These are phyloP conservation scores for Otolemur garnettii DNA, from an alignment of 2,113 vertebrate genomes.

Conservation along the genomic window DNA sequence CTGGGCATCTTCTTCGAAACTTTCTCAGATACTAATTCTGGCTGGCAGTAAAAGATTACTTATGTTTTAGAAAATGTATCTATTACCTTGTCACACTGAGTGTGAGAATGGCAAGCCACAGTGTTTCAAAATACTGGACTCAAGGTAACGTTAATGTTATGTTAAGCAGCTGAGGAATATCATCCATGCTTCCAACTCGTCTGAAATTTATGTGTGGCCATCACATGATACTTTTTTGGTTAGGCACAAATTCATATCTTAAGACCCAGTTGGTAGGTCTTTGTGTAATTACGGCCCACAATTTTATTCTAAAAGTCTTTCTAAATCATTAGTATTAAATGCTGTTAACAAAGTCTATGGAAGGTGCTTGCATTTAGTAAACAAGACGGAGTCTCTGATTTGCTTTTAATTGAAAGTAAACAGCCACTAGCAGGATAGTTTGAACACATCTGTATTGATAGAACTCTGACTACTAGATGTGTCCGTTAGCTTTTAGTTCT, in stretches of 20 bases:
- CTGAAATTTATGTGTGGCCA: slow-evolving; percentile 51
- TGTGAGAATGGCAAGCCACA: slow-evolving; percentile 11
- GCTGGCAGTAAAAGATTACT: background rate
- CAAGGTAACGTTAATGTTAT: background rate
- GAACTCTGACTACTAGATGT: slow-evolving; percentile 64
- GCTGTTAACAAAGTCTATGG: slow-evolving; percentile 56
- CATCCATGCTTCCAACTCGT: background rate
- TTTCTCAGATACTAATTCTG: slow-evolving; percentile 33
- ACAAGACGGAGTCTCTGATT: slow-evolving; percentile 63
- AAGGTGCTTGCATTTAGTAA: slow-evolving; percentile 41
- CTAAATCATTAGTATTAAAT: slow-evolving; percentile 30
- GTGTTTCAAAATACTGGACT: slow-evolving; percentile 8
- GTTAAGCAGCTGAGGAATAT: background rate
- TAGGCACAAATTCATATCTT: slow-evolving; percentile 45
- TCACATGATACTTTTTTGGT: slow-evolving; percentile 9
- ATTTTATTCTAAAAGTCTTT: slow-evolving; percentile 55
- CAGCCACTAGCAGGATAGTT: slow-evolving; percentile 18
- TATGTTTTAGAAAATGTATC: background rate
- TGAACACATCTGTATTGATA: slow-evolving; percentile 69
- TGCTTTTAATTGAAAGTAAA: slow-evolving; percentile 76
- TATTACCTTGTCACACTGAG: background rate
- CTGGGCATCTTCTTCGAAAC: background rate
- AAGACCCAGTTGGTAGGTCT: slow-evolving; percentile 37
- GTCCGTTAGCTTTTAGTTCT: slow-evolving; percentile 66
- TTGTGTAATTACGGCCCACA: slow-evolving; percentile 25